A percentile compares a stretch with the other conserved stretches of the same genome.
These are phyloP conservation scores for Drosophila repleta DNA, from an alignment of 1,140 invertebrate species.

Conservation along the genomic window DNA sequence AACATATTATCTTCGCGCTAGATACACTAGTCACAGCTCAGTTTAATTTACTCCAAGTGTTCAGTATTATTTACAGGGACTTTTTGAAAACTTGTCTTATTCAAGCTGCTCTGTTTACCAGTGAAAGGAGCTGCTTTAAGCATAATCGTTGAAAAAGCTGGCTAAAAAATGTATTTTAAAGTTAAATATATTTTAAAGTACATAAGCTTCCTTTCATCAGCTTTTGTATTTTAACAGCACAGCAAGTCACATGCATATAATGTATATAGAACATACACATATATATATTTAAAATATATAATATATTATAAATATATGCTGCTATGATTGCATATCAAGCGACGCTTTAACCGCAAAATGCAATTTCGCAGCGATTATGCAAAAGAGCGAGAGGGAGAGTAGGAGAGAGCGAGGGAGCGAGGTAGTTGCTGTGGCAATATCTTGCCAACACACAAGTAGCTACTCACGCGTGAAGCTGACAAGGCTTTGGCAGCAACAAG, in stretches of 20 bases:
- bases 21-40: too few relatives aligned
- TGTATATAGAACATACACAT: neutral
- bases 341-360: constrained; percentile 57
- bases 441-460: constrained; percentile 50
- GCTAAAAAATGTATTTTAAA: too few relatives aligned
- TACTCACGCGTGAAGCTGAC: constrained; percentile 62
- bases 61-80: too few relatives aligned
- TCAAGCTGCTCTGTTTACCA: too few relatives aligned
- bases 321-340: constrained; percentile 22
- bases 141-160: too few relatives aligned
- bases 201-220: too few relatives aligned
- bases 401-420: neutral
- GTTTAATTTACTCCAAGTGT: too few relatives aligned
- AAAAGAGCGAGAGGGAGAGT: neutral
- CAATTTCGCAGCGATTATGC: constrained; percentile 54
- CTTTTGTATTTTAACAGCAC: neutral
- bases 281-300: constrained; percentile 2
- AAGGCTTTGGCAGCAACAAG: constrained; percentile 44
- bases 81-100: too few relatives aligned
- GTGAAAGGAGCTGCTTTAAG: too few relatives aligned
- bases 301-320: constrained; percentile 7
- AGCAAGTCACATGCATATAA: neutral
- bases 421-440: constrained; percentile 28
- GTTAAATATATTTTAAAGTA: too few relatives aligned
- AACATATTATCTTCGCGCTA: too few relatives aligned